Evolutionary conservation across 2,888 invertebrate genomes (phyloP).

Genomic region (Thysanoteuthis rhombus): DNA sequence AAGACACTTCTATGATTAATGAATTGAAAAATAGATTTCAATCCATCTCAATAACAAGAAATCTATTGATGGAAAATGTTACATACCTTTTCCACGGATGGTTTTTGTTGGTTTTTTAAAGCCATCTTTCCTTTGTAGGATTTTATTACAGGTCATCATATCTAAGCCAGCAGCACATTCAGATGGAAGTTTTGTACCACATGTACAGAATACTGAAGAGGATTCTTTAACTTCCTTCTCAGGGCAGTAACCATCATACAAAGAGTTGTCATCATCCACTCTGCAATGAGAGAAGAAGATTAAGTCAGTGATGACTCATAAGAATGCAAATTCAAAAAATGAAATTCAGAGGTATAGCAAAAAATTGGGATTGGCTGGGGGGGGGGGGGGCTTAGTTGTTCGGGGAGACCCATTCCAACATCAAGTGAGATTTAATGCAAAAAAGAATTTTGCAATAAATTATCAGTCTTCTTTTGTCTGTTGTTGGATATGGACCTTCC

Average conservation of each 20-base stretch:
- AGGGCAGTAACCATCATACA: constrained; percentile 39
- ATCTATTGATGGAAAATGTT: no score
- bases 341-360: no score
- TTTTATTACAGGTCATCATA: constrained; percentile 39
- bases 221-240: not conserved
- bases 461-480: no score
- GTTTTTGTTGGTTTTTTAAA: not conserved
- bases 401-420: no score
- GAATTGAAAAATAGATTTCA: no score
- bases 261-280: constrained; percentile 33
- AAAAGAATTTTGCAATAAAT: no score
- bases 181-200: constrained; percentile 34
- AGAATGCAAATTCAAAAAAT: not conserved
- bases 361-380: no score
- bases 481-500: no score
- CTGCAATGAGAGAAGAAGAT: constrained; percentile 23
- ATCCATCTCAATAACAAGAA: no score
- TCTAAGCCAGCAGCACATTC: constrained; percentile 39
- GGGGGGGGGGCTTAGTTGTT: no score
- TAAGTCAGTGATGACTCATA: not conserved
- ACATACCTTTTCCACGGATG: not conserved
- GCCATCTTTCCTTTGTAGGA: not conserved
- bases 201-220: constrained; percentile 40
- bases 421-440: no score
- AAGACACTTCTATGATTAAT: no score